These are phyloP conservation scores for Psilopogon haemacephalus DNA, from an alignment of 2,113 vertebrate species.

Conservation along the genomic window DNA sequence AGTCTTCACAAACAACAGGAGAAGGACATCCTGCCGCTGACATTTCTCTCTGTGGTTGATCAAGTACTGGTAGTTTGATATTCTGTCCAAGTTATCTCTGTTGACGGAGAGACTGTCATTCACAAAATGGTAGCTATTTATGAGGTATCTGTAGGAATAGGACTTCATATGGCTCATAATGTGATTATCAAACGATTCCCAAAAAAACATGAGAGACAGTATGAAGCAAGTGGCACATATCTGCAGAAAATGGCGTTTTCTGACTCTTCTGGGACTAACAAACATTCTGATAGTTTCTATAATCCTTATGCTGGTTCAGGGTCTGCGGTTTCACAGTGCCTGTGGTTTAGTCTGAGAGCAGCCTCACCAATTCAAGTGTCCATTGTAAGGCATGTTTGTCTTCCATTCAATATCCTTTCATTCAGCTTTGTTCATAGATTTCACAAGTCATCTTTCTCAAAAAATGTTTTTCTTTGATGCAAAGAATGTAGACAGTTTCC, in stretches of 20 bases:
- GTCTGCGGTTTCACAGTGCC: conserved; percentile 31
- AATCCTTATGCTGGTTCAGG: conserved; percentile 20
- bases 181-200: conserved; percentile 80
- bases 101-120: conserved; percentile 79
- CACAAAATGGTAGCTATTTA: conserved; percentile 89
- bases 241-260: conserved; percentile 82
- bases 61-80: conserved; percentile 79
- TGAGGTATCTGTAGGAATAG: conserved; percentile 88
- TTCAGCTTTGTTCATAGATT: conserved; percentile 1
- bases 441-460: conserved; percentile 45
- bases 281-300: conserved; percentile 82
- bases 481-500: neutral
- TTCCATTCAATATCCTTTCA: neutral
- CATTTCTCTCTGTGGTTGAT: conserved; percentile 86
- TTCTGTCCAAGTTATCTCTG: conserved; percentile 63
- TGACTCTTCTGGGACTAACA: conserved; percentile 80
- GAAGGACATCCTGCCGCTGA: conserved; percentile 78
- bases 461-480: neutral
- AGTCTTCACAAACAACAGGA: conserved; percentile 89
- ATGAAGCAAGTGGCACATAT: conserved; percentile 82
- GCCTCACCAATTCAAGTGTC: conserved; percentile 22
- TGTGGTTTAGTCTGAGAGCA: neutral
- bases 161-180: conserved; percentile 87
- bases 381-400: conserved; percentile 37
- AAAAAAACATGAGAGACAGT: conserved; percentile 84